Base-by-base conservation (phyloP, 2,113 vertebrate genomes). In the Xenopus laevis region DNA sequence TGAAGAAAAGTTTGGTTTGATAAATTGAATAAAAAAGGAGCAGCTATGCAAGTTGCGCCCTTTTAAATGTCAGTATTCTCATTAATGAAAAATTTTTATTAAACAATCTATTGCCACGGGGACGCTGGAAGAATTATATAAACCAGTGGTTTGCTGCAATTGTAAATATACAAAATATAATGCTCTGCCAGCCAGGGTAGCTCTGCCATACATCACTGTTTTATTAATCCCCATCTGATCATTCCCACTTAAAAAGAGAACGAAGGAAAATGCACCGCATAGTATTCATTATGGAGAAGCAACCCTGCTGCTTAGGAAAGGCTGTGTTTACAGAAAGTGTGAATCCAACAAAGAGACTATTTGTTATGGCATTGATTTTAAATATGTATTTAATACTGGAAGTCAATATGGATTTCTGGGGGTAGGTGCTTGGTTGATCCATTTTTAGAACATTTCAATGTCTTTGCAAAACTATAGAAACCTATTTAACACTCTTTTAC, bases 101-200 rank as follows among this genome's bases (percentile, higher is more conserved):
- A 60, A 53, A 58, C 44, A 60, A 74, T 67, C 53, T 67, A 74
- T 67, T 67, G 67, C 72, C 72, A 40, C 61, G 55, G 72, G 72
- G 72, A 74, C 64, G 30, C 17, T 20, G 40, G 27, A 59, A 74
- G 64, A 74, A 67, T 74, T 66, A 74, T 65, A 60, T 65, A 64
- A 61, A 74, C 72, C 60, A 65, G 53, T 67, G 64, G 64, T 67
- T 67, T 74, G 72, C 60, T 67, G 64, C 57, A 67, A 40, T 68
- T 67, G 72, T 74, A 74, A 74, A 74, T 74, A 74, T 65, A 74
- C 64, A 47, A 74, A 67, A 74, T 74, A 7, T 74, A 74, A 67
- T 74, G 67, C 65, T 47, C 52, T 60, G 64, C 21, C 27, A 17
- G 30, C 10, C 33, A 17, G 30, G 13, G 17, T 65, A 60, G 55